Percentiles rank a stretch among this genome's conserved stretches.
These are phyloP conservation scores for Thaleichthys pacificus DNA, from an alignment of 2,797 vertebrate species.

Conservation along the genomic window DNA sequence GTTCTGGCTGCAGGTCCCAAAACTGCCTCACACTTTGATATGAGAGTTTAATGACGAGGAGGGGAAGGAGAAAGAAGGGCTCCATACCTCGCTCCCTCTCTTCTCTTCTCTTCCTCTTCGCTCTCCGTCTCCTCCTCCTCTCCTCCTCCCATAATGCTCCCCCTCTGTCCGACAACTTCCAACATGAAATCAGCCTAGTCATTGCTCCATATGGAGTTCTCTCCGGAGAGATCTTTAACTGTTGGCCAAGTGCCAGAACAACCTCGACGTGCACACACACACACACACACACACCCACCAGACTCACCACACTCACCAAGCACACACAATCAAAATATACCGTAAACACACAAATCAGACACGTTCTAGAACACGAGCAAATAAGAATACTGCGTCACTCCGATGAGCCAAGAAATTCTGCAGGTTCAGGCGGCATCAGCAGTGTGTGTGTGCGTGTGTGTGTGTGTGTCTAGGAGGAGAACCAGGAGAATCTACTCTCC, in stretches of 20 bases:
- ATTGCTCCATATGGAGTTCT: conserved; percentile 71
- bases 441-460: background rate
- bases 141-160: background rate
- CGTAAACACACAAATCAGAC: conserved; percentile 3
- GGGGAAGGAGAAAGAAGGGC: conserved; percentile 67
- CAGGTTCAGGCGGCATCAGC: background rate
- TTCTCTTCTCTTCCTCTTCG: conserved; percentile 12
- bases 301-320: background rate
- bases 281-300: background rate
- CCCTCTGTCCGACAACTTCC: conserved; percentile 66
- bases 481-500: background rate
- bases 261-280: conserved; percentile 37
- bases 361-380: conserved; percentile 27
- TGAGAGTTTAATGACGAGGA: conserved; percentile 82
- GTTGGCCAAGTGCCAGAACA: conserved; percentile 64
- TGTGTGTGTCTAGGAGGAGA: conserved; percentile 1
- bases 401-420: background rate
- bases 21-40: conserved; percentile 73
- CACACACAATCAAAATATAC: background rate
- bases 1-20: conserved; percentile 20
- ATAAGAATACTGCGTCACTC: background rate
- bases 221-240: conserved; percentile 64
- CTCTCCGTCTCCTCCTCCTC: background rate
- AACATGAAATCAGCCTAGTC: conserved; percentile 60
- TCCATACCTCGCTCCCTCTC: background rate